These are phyloP conservation scores for Periplaneta americana DNA, from an alignment of 1,140 invertebrate species.

Conservation along the genomic window DNA sequence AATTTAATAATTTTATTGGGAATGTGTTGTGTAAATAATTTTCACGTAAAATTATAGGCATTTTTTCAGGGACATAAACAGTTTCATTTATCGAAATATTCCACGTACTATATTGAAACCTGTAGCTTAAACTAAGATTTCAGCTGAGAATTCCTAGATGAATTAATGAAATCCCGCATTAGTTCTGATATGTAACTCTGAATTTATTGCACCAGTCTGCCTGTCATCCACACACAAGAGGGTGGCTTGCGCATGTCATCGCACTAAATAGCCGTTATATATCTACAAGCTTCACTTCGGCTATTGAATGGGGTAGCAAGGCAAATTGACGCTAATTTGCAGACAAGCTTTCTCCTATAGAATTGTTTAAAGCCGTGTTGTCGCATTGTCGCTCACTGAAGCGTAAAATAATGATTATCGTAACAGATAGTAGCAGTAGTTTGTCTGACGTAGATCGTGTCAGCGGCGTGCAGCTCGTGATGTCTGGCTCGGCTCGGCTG, in stretches of 20 bases:
- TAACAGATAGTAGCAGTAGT: background rate
- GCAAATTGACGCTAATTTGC: background rate
- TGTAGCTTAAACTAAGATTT: too few species aligned
- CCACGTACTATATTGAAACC: too few species aligned
- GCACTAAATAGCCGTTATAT: background rate
- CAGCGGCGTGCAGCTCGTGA: background rate
- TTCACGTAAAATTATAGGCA: too few species aligned
- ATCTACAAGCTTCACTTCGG: background rate
- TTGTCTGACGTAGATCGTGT: background rate
- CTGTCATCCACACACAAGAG: background rate
- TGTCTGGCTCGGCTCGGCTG: background rate
- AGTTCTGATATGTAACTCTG: background rate
- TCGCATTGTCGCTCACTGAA: background rate
- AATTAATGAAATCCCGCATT: too few species aligned
- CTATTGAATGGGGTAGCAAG: background rate
- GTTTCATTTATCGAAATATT: too few species aligned
- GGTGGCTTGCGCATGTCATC: background rate
- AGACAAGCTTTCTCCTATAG: background rate
- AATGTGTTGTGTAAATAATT: too few species aligned
- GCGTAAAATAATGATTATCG: background rate
- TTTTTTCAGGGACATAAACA: too few species aligned
- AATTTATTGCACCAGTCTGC: background rate
- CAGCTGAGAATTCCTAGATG: too few species aligned
- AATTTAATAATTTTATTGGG: too few species aligned
- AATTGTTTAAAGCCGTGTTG: background rate